Base-by-base conservation (phyloP, 2,797 vertebrate genomes). In the Pseudomugil gertrudae region DNA sequence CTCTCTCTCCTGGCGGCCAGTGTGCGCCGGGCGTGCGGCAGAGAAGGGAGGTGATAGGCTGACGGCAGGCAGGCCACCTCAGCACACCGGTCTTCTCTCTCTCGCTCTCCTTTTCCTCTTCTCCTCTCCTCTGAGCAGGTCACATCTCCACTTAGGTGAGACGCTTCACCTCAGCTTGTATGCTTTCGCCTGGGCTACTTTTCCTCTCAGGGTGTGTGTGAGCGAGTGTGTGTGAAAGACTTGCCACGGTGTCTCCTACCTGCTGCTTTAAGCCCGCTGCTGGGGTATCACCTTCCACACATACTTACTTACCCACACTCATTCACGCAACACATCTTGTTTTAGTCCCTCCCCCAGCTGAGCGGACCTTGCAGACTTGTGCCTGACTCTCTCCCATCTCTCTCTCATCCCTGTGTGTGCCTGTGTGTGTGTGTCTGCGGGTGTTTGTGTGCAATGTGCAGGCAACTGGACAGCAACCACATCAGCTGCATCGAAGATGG, bases 401-500 rank as follows among this genome's bases (percentile, higher is more conserved):
- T 91, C 72, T 86, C 92, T 92, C 66, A 35, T 86, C 15, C 78
- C 27, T 76, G 51, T 71, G 76, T 84, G 69, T 76, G 35, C 76
- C n/a, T 76, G 50, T 76, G 59, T 81, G 72, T 76, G 38, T 84
- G 35, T 76, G 48, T 80, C 13, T 4, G 36, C 1, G 36, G 14
- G 36, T 38, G 36, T 38, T 3, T 40, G 38, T 43, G 69, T 71
- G 32, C 17, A 1, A 19, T 81, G 90, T 93, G 92, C 94, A 98
- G 96, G 95, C 96, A 98, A 92, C 95, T 98, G 95, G 96, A 98
- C 96, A 99, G 96, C 95, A 99, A 99, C 95, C 96, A 96, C 94
- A 98, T 99, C 94, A 96, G 96, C 97, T 99, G 98, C 95, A 97
- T 99, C 77, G 97, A 98, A 95, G 97, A 99, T 97, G 98, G 98